Percentiles rank a stretch among this genome's conserved stretches.
Conservation (phyloP, 2,113 vertebrate species). For the Melanerpes aurifrons region DNA sequence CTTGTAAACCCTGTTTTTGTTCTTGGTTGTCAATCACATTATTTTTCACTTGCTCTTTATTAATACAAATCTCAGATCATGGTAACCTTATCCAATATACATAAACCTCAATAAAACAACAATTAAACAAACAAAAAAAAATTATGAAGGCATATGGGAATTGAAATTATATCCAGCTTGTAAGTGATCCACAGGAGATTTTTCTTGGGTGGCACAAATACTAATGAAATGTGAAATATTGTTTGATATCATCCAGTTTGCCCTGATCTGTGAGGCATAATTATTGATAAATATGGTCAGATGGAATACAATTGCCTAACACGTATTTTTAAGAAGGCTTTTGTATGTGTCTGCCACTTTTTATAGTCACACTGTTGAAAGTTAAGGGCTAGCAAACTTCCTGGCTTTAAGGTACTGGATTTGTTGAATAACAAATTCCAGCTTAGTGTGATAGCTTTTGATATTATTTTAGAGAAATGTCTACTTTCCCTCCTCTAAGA, state of each 20-base stretch:
- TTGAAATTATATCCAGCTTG: not conserved
- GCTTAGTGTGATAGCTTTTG: not conserved
- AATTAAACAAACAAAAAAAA: not conserved
- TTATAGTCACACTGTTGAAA: not conserved
- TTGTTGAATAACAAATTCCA: not conserved
- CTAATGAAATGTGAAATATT: not conserved
- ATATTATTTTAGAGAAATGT: constrained; percentile 5
- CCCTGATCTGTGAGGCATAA: not conserved
- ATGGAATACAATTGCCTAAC: not conserved
- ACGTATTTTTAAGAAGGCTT: not conserved
- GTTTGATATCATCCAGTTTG: not conserved
- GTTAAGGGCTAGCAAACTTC: not conserved
- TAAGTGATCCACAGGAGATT: not conserved
- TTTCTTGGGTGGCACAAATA: not conserved
- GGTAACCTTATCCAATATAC: not conserved
- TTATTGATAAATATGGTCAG: not conserved
- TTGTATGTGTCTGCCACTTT: not conserved
- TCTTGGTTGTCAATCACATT: not conserved
- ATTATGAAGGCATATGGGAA: not conserved
- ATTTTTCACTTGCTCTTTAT: not conserved
- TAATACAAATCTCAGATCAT: not conserved
- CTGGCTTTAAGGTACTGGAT: not conserved
- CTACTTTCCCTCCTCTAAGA: not conserved
- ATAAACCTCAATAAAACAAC: not conserved
- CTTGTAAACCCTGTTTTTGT: not conserved